These are phyloP conservation scores for Lycorma delicatula DNA, from an alignment of 1,140 invertebrate species.

Conservation along the genomic window DNA sequence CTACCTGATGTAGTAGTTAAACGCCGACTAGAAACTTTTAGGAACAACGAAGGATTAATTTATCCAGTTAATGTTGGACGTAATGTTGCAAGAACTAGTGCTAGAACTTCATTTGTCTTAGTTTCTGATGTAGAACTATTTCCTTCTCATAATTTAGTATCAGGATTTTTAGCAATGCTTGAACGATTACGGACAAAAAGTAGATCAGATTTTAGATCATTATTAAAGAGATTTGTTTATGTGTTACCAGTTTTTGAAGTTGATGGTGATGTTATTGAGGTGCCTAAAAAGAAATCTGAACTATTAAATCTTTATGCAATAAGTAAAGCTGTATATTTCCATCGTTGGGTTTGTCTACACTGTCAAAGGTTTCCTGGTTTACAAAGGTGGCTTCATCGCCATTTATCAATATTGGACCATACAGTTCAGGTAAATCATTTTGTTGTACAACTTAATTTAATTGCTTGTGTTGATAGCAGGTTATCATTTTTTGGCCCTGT, in stretches of 20 bases:
- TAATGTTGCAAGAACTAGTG: slow-evolving; percentile 54
- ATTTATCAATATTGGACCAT: slow-evolving; percentile 39
- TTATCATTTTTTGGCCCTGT: no score
- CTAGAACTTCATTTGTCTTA: slow-evolving; percentile 54
- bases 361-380: slow-evolving; percentile 71
- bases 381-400: slow-evolving; percentile 51
- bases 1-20: slow-evolving; percentile 13
- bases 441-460: neutral
- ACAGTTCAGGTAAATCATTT: slow-evolving; percentile 33
- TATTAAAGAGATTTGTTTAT: slow-evolving; percentile 42
- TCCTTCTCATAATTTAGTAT: slow-evolving; percentile 53
- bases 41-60: slow-evolving; percentile 34
- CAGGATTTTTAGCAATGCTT: slow-evolving; percentile 52
- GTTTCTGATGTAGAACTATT: slow-evolving; percentile 69
- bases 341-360: slow-evolving; percentile 54
- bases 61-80: slow-evolving; percentile 72
- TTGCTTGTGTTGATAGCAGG: no score
- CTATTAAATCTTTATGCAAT: slow-evolving; percentile 39
- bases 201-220: slow-evolving; percentile 2
- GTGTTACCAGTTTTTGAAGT: slow-evolving; percentile 69
- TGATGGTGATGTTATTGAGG: slow-evolving; percentile 43
- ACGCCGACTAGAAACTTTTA: slow-evolving; percentile 19
- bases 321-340: slow-evolving; percentile 44
- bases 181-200: slow-evolving; percentile 28
- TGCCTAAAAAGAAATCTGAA: slow-evolving; percentile 50